Percentiles rank a stretch among this genome's conserved stretches.
Evolutionary conservation across 2,888 invertebrate species (phyloP).

Genomic region (Lagria hirta): DNA sequence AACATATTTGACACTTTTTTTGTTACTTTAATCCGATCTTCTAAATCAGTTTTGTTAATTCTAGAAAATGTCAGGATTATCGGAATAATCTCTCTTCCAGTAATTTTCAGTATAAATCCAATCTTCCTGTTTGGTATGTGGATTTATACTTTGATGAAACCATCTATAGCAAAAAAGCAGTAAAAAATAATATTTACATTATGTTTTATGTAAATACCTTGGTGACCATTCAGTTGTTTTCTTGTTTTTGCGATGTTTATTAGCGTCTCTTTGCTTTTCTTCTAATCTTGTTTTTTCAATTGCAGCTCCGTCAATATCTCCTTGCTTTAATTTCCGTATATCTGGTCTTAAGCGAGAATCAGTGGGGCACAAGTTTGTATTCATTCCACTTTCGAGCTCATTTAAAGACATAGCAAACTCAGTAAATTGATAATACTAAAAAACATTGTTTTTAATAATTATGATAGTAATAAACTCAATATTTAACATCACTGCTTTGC

Average conservation of each 20-base stretch:
- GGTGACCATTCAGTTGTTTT: constrained; percentile 64
- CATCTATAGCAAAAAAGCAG: too few relatives aligned
- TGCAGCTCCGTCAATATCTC: constrained; percentile 87
- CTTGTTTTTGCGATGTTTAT: constrained; percentile 68
- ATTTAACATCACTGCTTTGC: constrained; percentile 77
- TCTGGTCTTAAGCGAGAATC: constrained; percentile 90
- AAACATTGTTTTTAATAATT: constrained; percentile 38
- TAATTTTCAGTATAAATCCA: constrained; percentile 85
- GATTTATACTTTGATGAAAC: constrained; percentile 76
- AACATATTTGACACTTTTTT: too few relatives aligned
- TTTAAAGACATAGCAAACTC: constrained; percentile 90
- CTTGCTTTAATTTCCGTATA: constrained; percentile 83
- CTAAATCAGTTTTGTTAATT: too few relatives aligned
- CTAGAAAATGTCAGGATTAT: constrained; percentile 71
- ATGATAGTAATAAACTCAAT: too few relatives aligned
- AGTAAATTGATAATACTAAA: constrained; percentile 89
- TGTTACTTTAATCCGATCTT: too few relatives aligned
- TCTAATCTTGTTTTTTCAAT: constrained; percentile 85
- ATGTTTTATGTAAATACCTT: constrained; percentile 55
- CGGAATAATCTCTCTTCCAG: constrained; percentile 80
- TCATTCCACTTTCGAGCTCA: constrained; percentile 71
- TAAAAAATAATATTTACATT: too few relatives aligned
- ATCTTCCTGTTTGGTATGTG: constrained; percentile 79
- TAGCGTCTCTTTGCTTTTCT: constrained; percentile 84
- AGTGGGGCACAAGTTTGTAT: constrained; percentile 75